Base-by-base conservation (phyloP, 2,888 invertebrate genomes). In the Tinea trinotella region DNA sequence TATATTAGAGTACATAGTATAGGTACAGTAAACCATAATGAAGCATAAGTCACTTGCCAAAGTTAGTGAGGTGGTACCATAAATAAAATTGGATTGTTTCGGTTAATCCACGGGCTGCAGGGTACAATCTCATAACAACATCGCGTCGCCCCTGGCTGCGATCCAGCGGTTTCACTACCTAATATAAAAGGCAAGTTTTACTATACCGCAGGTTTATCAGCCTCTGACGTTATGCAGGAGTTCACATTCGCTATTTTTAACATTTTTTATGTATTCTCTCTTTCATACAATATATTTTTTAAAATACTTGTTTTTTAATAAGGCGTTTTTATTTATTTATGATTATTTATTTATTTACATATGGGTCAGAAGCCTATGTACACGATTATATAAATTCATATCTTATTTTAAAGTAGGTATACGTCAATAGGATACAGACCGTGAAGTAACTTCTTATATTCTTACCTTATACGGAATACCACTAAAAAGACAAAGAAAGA, bases 61-160 rank as follows among this genome's bases (percentile, higher is more conserved):
- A 50, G 24, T 22, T 50, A 22, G 13, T 36, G 53, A 36, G 54
- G 54, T 22, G 48, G 22, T 12, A 20, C 30, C 24, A 54, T 54
- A 54, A 54, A 54, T 54, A 54, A 54, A 54, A 48, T 34, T 40
- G 20, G 24, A 50, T 50, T 61, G 64, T 64, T 57, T 61, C 64
- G 60, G 63, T 65, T 50, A 63, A 66, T 68, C 62, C 46, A 18
- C 24, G 24, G 18, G 48, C 57, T 56, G 57, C 57, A 55, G 57
- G 59, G 61, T 64, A 68, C 63, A 70, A 70, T 71, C 69, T 71
- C 66, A 70, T 74, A 74, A 71, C 68, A 67, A 65, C 65, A 67
- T 69, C 72, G 69, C 57, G 59, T 22, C 49, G 49, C 56, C 56
- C 56, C 64, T 78, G 76, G 77, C 77, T 56, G 44, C 59, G 59